Evolutionary conservation across 2,113 vertebrate species (phyloP).

Genomic region (Sterna hirundo): DNA sequence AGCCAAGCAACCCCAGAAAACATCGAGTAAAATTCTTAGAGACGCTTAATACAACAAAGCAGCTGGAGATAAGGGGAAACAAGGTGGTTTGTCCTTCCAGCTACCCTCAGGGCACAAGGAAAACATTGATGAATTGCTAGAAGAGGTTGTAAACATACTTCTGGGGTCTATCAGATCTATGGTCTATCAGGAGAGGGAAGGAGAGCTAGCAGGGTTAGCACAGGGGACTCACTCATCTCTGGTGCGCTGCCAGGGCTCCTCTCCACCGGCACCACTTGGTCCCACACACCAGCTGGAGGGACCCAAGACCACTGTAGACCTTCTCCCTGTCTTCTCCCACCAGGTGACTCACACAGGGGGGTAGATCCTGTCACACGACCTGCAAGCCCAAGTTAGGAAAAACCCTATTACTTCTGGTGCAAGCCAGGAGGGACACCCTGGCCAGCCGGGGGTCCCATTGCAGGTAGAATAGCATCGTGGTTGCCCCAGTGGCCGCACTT

Average conservation of each 20-base stretch:
- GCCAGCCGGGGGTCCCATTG: background rate
- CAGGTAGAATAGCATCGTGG: rapidly evolving
- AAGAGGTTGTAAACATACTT: background rate
- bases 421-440: rapidly evolving
- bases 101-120: background rate
- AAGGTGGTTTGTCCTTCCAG: background rate
- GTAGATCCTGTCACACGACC: background rate
- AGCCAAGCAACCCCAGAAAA: background rate
- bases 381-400: background rate
- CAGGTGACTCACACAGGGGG: background rate
- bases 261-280: rapidly evolving
- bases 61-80: background rate
- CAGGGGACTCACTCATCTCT: background rate
- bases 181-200: background rate
- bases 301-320: background rate
- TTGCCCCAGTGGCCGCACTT: background rate
- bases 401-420: background rate
- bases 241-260: background rate
- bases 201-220: background rate
- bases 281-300: background rate
- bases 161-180: background rate
- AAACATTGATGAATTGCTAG: background rate
- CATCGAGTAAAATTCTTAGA: background rate
- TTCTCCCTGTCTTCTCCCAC: background rate
- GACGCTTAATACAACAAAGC: background rate